Percentiles rank a stretch among this genome's conserved stretches.
Evolutionary conservation across 2,113 vertebrate species (phyloP).

Genomic region (Syrmaticus mikado): DNA sequence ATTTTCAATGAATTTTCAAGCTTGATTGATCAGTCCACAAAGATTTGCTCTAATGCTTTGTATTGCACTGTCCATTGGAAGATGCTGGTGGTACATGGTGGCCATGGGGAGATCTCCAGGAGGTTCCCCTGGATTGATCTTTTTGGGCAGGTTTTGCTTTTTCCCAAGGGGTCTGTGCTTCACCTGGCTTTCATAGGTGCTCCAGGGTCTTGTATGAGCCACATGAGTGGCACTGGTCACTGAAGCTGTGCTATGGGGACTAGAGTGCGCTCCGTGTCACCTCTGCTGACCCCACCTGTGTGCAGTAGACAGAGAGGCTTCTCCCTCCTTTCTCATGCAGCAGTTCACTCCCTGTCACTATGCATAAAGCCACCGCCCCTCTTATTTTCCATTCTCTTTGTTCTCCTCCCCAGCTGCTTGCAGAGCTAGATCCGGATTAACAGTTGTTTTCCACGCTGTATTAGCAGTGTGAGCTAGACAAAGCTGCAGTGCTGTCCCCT

Average conservation of each 20-base stretch:
- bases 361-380: background rate
- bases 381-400: background rate
- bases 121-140: background rate
- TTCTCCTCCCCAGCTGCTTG: background rate
- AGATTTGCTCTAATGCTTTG: background rate
- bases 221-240: rapidly evolving
- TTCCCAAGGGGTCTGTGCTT: background rate
- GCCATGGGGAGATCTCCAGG: background rate
- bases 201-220: background rate
- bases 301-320: background rate
- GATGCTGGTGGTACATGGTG: background rate
- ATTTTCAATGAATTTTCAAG: background rate
- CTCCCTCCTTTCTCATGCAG: background rate
- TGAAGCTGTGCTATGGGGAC: background rate
- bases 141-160: background rate
- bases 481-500: background rate
- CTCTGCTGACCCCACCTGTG: background rate
- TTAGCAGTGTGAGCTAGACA: background rate
- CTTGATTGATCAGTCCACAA: background rate
- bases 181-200: no score
- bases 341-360: background rate
- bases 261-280: rapidly evolving
- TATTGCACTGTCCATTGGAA: background rate
- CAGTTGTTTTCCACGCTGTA: background rate
- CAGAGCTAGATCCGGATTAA: background rate